Conservation (phyloP, 1,140 invertebrate species). For the Conus betulinus region DNA sequence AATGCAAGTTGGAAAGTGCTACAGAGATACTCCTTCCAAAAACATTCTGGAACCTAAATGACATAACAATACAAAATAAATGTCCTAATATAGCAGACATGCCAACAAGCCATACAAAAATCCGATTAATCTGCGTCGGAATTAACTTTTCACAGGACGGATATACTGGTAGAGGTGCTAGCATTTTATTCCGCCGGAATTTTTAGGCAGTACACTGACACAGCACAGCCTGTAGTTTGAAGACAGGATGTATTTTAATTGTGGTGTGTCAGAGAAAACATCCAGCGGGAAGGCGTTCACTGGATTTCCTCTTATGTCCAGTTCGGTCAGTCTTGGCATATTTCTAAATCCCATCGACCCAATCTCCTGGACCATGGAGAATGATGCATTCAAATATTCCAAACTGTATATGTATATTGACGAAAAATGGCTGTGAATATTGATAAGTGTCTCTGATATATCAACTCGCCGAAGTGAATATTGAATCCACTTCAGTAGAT, state of each 20-base stretch:
- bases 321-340: too few relatives aligned
- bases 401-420: not conserved
- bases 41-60: too few relatives aligned
- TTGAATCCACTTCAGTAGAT: not conserved
- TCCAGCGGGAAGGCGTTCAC: too few relatives aligned
- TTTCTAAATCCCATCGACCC: too few relatives aligned
- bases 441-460: not conserved
- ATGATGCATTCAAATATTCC: not conserved
- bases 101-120: constrained; percentile 34
- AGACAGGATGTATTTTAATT: too few relatives aligned
- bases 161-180: constrained; percentile 49
- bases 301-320: too few relatives aligned
- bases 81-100: constrained; percentile 46
- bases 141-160: constrained; percentile 49
- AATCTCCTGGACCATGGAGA: not conserved
- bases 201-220: constrained; percentile 4
- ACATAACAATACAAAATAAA: not conserved
- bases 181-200: constrained; percentile 45
- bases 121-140: constrained; percentile 45
- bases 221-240: too few relatives aligned
- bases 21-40: too few relatives aligned
- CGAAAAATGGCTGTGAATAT: not conserved
- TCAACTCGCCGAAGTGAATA: not conserved
- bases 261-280: too few relatives aligned
- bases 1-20: too few relatives aligned